Conservation (phyloP, 1,140 invertebrate species). For the Agrypnia vestita region DNA sequence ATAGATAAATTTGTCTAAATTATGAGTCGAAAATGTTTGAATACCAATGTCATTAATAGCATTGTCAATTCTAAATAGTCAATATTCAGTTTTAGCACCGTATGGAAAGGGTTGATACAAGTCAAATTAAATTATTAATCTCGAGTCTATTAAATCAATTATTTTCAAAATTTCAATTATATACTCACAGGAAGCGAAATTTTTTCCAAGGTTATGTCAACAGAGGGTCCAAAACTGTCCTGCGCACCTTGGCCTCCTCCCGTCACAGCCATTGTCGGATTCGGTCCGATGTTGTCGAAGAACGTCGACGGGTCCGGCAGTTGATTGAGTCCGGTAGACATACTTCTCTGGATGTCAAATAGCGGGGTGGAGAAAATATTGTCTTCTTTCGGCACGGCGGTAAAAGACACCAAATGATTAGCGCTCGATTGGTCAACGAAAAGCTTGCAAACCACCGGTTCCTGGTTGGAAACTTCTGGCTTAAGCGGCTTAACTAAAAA, state of each 20-base stretch:
- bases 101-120: too few species aligned
- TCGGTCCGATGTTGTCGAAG: slow-evolving; percentile 69
- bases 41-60: too few species aligned
- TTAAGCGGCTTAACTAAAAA: background rate
- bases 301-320: slow-evolving; percentile 71
- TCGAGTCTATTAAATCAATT: background rate
- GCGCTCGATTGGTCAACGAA: slow-evolving; percentile 63
- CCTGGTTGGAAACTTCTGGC: slow-evolving; percentile 60
- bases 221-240: slow-evolving; percentile 42
- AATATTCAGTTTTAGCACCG: too few species aligned
- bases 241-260: slow-evolving; percentile 43
- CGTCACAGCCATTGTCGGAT: slow-evolving; percentile 62
- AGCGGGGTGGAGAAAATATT: background rate
- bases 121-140: too few species aligned
- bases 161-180: background rate
- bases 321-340: slow-evolving; percentile 56
- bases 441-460: slow-evolving; percentile 69
- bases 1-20: too few species aligned
- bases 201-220: slow-evolving; percentile 51
- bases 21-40: too few species aligned
- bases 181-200: slow-evolving; percentile 46
- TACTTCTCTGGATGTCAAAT: slow-evolving; percentile 25
- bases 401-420: background rate
- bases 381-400: background rate
- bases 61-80: too few species aligned